Conservation (phyloP, 2,888 invertebrate species). For the Danaus chrysippus region DNA sequence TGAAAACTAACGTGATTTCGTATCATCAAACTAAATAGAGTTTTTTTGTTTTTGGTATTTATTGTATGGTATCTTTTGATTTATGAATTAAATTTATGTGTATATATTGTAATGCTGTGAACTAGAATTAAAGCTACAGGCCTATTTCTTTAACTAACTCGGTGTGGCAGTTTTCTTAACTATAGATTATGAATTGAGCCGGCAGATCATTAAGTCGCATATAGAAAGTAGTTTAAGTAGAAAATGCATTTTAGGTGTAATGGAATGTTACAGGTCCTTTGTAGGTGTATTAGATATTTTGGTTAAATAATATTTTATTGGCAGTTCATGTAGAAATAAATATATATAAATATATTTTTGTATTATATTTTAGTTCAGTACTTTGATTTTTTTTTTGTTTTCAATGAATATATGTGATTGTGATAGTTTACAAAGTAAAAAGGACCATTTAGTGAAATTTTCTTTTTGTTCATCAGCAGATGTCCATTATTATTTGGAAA, state of each 20-base stretch:
- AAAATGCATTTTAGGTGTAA: constrained; percentile 15
- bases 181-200: too few species aligned
- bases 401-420: not conserved
- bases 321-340: not conserved
- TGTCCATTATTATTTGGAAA: not conserved
- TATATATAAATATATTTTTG: constrained; percentile 1
- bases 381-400: not conserved
- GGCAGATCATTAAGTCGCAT: not conserved
- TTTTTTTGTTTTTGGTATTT: too few species aligned
- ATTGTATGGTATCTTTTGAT: too few species aligned
- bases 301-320: not conserved
- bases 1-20: too few species aligned
- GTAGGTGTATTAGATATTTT: not conserved
- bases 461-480: not conserved
- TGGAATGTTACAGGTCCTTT: constrained; percentile 9
- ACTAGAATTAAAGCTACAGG: too few species aligned
- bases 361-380: not conserved
- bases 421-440: not conserved
- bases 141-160: too few species aligned
- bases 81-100: too few species aligned
- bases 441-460: constrained; percentile 8
- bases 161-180: too few species aligned
- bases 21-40: too few species aligned
- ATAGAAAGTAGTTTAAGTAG: not conserved
- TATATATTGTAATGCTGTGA: too few species aligned